Base-by-base conservation (phyloP, 2,797 vertebrate species). In the Scleropages formosus region DNA sequence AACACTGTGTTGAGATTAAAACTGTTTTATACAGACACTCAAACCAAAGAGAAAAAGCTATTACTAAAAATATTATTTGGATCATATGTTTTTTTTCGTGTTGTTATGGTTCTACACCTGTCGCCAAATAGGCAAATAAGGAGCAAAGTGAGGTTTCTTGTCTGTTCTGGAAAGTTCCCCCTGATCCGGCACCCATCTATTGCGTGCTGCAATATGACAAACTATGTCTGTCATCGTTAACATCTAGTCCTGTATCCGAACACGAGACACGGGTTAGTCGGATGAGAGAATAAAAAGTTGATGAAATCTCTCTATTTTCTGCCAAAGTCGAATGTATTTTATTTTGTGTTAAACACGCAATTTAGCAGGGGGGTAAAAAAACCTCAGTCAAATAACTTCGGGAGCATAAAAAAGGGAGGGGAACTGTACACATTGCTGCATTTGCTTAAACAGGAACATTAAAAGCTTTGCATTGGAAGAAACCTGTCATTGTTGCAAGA, bases 171-270 rank as follows among this genome's bases (percentile, higher is more conserved):
- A 53, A 72, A 80, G 78, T 71, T 62, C 12, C 53, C 63, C 66
- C 72, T 59, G 10, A 71, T 67, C 27, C 75, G 70, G 59, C 61
- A n/a, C 77, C 59, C 58, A 63, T 0, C n/a, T 0, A 73, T 49
- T 81, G 44, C 68, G 78, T 77, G 59, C 68, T 8, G 53, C 18
- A 44, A 49, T 11, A 24, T 16, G 47, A 62, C 66, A 78, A 22
- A 76, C 18, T 18, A 18, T 8, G 77, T 47, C 22, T 70, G 65
- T 39, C 64, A 70, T 31, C 67, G 62, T 9, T 24, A 62, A 7
- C 60, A n/a, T 78, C 80, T 82, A 78, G 86, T 85, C 82, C 64
- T 82, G 76, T 74, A 68, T 80, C 79, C 73, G 80, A 82, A 85
- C 80, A 77, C 15, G 69, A 71, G 74, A 31, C 58, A 73, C 74